A percentile compares a stretch with the other conserved stretches of the same genome.
These are phyloP conservation scores for Lycophotia porphyrea DNA, from an alignment of 2,888 invertebrate species.

Conservation along the genomic window DNA sequence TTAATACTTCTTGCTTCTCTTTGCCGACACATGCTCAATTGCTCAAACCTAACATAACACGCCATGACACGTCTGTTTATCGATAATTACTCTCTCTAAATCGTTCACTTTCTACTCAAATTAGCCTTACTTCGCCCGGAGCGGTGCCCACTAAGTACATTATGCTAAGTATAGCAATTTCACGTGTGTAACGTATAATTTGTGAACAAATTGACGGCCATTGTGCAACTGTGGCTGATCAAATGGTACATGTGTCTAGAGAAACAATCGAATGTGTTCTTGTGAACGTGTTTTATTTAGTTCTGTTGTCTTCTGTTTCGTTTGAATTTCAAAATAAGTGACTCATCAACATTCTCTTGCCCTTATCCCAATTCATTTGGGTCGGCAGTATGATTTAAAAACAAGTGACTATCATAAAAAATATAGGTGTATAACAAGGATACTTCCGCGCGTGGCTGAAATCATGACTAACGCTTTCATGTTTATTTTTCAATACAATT, in stretches of 20 bases:
- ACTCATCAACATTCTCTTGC: no score
- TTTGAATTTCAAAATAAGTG: no score
- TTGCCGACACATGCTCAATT: conserved; percentile 32
- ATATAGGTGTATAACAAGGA: background rate
- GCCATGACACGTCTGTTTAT: conserved; percentile 61
- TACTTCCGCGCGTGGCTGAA: background rate
- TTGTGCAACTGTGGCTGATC: conserved; percentile 71
- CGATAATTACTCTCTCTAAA: conserved; percentile 65
- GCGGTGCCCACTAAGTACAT: conserved; percentile 60
- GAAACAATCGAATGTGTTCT: conserved; percentile 50
- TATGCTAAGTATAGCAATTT: conserved; percentile 67
- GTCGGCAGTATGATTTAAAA: no score
- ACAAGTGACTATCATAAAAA: conserved; percentile 15
- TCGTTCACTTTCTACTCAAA: conserved; percentile 73
- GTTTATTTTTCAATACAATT: background rate
- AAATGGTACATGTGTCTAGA: conserved; percentile 54
- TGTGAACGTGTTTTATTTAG: conserved; percentile 28
- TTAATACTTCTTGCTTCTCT: conserved; percentile 10
- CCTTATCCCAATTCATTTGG: no score
- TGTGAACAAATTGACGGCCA: conserved; percentile 70
- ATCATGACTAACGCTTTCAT: background rate
- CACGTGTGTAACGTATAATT: conserved; percentile 71
- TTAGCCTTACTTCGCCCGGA: conserved; percentile 64
- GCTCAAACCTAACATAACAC: conserved; percentile 36
- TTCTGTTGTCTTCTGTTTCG: conserved; percentile 13